A percentile compares a stretch with the other conserved stretches of the same genome.
phyloP scores from a whole-genome alignment of 2,888 invertebrate genomes.

The Ceramica pisi region DNA sequence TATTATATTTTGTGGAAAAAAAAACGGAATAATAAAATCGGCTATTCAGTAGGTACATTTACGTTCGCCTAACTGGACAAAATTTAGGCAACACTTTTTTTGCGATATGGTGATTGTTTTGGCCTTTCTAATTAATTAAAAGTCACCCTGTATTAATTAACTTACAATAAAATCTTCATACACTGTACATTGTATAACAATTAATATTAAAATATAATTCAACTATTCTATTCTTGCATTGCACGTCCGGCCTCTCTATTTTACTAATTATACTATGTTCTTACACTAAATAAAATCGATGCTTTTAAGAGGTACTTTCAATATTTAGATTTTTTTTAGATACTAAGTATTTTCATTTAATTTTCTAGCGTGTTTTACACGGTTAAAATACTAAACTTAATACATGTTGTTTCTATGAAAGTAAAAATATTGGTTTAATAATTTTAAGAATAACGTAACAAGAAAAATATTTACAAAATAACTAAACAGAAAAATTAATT shows the following conservation, averaged over 20 bases:
- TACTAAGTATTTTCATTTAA: slow-evolving; percentile 33
- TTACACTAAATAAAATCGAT: slow-evolving; percentile 64
- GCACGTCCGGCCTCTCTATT: slow-evolving; percentile 87
- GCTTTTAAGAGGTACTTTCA: slow-evolving; percentile 57
- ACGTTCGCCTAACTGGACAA: background rate
- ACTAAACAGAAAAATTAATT: background rate
- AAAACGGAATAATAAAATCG: background rate
- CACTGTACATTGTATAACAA: slow-evolving; percentile 60
- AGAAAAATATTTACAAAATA: slow-evolving; percentile 22
- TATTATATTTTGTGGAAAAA: too few relatives aligned
- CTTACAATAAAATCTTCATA: slow-evolving; percentile 50
- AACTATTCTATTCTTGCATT: slow-evolving; percentile 86
- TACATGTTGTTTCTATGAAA: slow-evolving; percentile 19
- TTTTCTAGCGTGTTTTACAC: slow-evolving; percentile 54
- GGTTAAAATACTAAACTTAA: slow-evolving; percentile 17
- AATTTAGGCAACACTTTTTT: too few relatives aligned
- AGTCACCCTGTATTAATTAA: slow-evolving; percentile 23
- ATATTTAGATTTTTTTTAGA: slow-evolving; percentile 24
- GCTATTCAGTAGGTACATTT: background rate
- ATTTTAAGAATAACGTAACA: slow-evolving; percentile 1
- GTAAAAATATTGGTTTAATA: slow-evolving; percentile 27
- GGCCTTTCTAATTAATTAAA: background rate
- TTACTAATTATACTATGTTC: slow-evolving; percentile 54
- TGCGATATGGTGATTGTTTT: too few relatives aligned
- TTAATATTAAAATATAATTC: slow-evolving; percentile 33